Percentiles rank a stretch among this genome's conserved stretches.
Conservation (phyloP, 2,113 vertebrate species). For the Plecotus auritus region DNA sequence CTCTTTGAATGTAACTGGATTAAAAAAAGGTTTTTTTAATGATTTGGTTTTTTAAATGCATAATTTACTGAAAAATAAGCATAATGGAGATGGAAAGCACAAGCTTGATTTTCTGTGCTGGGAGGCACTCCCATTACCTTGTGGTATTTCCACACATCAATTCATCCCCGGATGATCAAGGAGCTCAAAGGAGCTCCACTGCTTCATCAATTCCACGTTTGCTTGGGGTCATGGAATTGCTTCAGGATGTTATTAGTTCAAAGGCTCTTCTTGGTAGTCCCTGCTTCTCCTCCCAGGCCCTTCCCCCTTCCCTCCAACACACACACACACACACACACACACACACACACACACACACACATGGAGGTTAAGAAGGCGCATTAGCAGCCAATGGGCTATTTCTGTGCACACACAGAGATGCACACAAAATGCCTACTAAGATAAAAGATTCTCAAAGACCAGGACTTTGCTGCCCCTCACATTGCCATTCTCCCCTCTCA, state of each 20-base stretch:
- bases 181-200: neutral
- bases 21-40: neutral
- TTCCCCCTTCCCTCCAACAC: neutral
- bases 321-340: neutral
- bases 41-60: neutral
- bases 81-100: neutral
- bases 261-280: constrained; percentile 1
- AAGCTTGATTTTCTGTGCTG: constrained; percentile 2
- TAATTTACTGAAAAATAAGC: neutral
- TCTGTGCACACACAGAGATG: too few relatives aligned
- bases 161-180: constrained; percentile 8
- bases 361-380: too few relatives aligned
- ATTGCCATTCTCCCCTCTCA: neutral
- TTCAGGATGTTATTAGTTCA: constrained; percentile 54
- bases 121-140: neutral
- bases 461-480: neutral
- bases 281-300: neutral
- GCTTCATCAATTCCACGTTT: constrained; percentile 36
- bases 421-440: neutral
- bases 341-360: neutral
- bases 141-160: constrained; percentile 47
- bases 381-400: too few relatives aligned
- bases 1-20: neutral
- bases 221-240: constrained; percentile 6
- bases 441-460: neutral